Base-by-base conservation (phyloP, 2,797 vertebrate species). In the Coracias cyanogaster region DNA sequence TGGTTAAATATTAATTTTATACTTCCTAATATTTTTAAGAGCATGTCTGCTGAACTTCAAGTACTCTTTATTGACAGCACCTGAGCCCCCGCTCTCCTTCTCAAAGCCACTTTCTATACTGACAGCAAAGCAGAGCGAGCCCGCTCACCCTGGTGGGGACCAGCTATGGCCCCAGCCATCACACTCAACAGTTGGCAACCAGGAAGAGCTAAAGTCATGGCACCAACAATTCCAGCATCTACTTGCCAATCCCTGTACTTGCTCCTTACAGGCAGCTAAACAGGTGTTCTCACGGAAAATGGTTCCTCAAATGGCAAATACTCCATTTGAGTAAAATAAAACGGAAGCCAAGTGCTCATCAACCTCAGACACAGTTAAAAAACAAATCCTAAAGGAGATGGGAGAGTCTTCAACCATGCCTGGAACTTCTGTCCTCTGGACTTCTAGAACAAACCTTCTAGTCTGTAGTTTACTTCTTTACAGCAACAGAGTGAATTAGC, bases 1-100 rank as follows among this genome's bases (percentile, higher is more conserved):
- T 97, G 78, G 80, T 98, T 98, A 98, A 98, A 98, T 98, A 98
- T 98, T 98, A 93, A 98, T 98, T 97, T 97, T 94, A 92, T 91
- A 96, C 90, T 97, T 96, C 93, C 51, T 74, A 60, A 45, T 84
- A 46, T 94, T 85, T 67, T 97, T 86, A 96, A 84, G 66, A 96
- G 65, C 67, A 41, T 37, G 94, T 97, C 97, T 97, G 96, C 95
- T 97, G 93, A 96, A 94, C 86, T 97, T 96, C 71, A 86, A 97
- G 89, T 90, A 96, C 88, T 93, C 86, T 78, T 92, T 76, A 55
- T 45, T 35, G 78, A 77, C 26, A 86, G 43, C 81, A 90, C 48
- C 51, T 70, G 64, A 77, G 52, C 48, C 45, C 33, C 25, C 60
- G n/a, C 9, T 15, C 11, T 51, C 33, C 41, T 86, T 31, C 77